phyloP scores from a whole-genome alignment of 1,140 invertebrate genomes.

The Euwallacea similis region DNA sequence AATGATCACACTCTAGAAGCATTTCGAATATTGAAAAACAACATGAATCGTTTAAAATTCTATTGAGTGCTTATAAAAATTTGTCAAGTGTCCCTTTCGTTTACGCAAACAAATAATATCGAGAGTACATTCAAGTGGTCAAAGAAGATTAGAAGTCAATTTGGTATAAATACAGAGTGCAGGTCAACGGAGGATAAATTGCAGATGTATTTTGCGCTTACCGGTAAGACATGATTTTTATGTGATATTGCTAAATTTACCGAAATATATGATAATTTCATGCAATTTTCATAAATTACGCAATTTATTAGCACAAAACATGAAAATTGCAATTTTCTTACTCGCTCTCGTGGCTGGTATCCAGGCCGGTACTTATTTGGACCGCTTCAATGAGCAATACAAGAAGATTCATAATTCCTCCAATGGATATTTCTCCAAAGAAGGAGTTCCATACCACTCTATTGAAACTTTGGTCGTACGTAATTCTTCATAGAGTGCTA shows the following conservation, averaged over 20 bases:
- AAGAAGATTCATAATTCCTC: constrained; percentile 33
- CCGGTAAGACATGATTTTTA: neutral
- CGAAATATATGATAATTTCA: neutral
- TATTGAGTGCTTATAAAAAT: too few relatives aligned
- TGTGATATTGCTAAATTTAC: too few relatives aligned
- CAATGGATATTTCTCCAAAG: constrained; percentile 36
- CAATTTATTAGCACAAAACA: constrained; percentile 1
- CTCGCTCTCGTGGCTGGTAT: constrained; percentile 25
- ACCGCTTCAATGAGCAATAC: constrained; percentile 40
- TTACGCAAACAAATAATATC: too few relatives aligned
- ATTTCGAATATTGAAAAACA: too few relatives aligned
- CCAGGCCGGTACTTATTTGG: constrained; percentile 24
- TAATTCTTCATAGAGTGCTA: neutral
- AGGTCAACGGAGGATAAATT: neutral
- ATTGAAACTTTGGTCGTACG: constrained; percentile 38
- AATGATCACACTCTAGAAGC: too few relatives aligned
- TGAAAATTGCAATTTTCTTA: constrained; percentile 21
- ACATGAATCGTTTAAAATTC: too few relatives aligned
- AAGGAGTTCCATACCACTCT: constrained; percentile 39
- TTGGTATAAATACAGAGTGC: neutral
- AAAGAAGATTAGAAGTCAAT: neutral
- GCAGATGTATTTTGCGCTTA: neutral
- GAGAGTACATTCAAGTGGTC: neutral
- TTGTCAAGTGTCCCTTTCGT: too few relatives aligned
- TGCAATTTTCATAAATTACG: neutral